phyloP scores from a whole-genome alignment of 2,888 invertebrate species.

The Lithodes maja region DNA sequence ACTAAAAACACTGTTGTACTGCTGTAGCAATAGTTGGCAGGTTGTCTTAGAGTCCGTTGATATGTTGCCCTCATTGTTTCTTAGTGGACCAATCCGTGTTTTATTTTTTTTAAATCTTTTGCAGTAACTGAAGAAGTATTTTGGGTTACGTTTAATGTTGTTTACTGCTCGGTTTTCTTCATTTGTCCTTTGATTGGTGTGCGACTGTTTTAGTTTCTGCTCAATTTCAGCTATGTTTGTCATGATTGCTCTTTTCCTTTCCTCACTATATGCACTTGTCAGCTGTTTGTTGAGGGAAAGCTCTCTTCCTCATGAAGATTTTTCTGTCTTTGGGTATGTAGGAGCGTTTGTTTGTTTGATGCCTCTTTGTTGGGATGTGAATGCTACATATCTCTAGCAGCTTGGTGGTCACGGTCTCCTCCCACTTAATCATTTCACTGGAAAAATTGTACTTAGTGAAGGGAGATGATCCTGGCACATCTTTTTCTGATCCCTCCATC shows the following conservation, averaged over 20 bases:
- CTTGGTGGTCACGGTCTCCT: too few species aligned
- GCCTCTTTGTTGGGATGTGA: neutral
- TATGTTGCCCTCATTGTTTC: neutral
- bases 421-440: too few species aligned
- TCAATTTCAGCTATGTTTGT: slow-evolving; percentile 27
- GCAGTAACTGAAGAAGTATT: slow-evolving; percentile 25
- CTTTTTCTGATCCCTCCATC: too few species aligned
- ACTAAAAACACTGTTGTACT: slow-evolving; percentile 17
- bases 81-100: neutral
- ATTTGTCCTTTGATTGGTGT: neutral
- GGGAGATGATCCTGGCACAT: too few species aligned
- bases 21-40: neutral
- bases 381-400: slow-evolving; percentile 7
- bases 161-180: neutral
- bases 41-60: neutral
- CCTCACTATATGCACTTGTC: neutral
- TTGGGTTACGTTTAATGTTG: slow-evolving; percentile 17
- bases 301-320: slow-evolving; percentile 24
- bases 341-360: neutral
- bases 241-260: neutral
- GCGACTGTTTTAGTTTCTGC: slow-evolving; percentile 4
- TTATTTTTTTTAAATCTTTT: slow-evolving; percentile 11
- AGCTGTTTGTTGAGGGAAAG: slow-evolving; percentile 18
- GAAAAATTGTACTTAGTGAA: too few species aligned
- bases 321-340: neutral